Evolutionary conservation across 2,797 vertebrate genomes (phyloP), one percentile per base, ranked within the genome.

Genomic region (Typhlichthys subterraneus): DNA sequence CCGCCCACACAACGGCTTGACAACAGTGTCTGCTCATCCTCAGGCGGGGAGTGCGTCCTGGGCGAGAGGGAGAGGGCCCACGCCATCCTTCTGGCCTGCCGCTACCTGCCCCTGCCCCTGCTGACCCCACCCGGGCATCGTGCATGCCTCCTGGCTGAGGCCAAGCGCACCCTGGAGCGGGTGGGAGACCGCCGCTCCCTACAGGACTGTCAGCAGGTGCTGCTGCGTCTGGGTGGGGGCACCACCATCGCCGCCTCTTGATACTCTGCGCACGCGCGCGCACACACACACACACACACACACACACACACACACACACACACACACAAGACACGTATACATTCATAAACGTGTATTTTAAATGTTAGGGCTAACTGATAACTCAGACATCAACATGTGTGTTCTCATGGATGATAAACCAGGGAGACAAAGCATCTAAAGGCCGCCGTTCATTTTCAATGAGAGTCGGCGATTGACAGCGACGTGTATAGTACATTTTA

Each of bases 141-240:
- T 0, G 95, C 95, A 0, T 93, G 95, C 50, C 93, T 99, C 85
- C 91, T 99, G 81, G 96, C 96, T 0, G 97, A 99, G 80, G 97
- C 98, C 0, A 97, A 97, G 51, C 95, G 96, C 72, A 98, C 96
- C 2, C 88, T 99, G 89, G 97, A 99, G 93, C 95, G 97, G 1
- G 95, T 95, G 61, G 98, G 98, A 3, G 97, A 99, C 90, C 95
- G 94, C 0, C 94, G 96, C 7, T 96, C 96, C 0, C 94, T 96
- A 83, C 95, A 90, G 0, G 96, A 98, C 92, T 99, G 97, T 84
- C 97, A 98, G 81, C 96, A 99, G 86, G 95, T 99, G 87, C 92
- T 99, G 3, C 92, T 99, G 80, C 94, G 95, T 65, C 94, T 99
- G 76, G 94, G 97, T 0, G 96, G 96, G 0, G 97, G 96, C 70